Evolutionary conservation across 1,140 invertebrate genomes (phyloP).

Genomic region (Lordiphosa clarofinis): DNA sequence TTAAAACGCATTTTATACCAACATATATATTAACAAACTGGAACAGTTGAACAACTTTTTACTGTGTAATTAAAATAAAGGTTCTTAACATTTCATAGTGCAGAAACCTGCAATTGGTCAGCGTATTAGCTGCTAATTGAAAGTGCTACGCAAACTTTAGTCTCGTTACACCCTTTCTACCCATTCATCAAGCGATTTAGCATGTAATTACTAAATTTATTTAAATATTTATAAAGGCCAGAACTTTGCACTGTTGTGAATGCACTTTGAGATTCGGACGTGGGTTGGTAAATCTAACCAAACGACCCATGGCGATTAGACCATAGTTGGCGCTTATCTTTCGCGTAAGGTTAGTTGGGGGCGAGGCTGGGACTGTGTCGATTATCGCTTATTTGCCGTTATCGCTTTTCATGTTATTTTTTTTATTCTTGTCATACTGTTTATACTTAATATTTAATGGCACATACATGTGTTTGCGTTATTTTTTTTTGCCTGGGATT

Average conservation of each 20-base stretch:
- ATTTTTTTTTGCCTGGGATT: conserved; percentile 51
- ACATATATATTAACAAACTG: background rate
- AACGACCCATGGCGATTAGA: conserved; percentile 19
- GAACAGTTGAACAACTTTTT: background rate
- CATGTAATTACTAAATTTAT: conserved; percentile 30
- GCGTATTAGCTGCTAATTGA: conserved; percentile 1
- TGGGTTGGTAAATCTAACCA: background rate
- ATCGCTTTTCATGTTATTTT: conserved; percentile 1
- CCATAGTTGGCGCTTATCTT: conserved; percentile 28
- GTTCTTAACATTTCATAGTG: background rate
- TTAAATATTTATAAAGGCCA: conserved; percentile 26
- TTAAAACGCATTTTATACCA: background rate
- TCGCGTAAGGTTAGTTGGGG: conserved; percentile 18
- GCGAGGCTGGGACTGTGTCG: conserved; percentile 20
- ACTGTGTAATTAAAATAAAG: background rate
- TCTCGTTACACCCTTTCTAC: background rate
- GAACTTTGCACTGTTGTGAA: conserved; percentile 34
- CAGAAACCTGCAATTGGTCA: background rate
- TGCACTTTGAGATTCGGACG: conserved; percentile 35
- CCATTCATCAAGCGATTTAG: background rate
- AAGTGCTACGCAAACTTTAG: background rate
- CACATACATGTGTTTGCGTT: conserved; percentile 35
- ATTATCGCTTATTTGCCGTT: conserved; percentile 29
- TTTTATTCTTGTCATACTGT: conserved; percentile 27
- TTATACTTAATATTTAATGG: conserved; percentile 54